Evolutionary conservation across 64 coral and sea anemone species (phyloP), one percentile per base, ranked within the genome.

Genomic region (Montipora foliosa): DNA sequence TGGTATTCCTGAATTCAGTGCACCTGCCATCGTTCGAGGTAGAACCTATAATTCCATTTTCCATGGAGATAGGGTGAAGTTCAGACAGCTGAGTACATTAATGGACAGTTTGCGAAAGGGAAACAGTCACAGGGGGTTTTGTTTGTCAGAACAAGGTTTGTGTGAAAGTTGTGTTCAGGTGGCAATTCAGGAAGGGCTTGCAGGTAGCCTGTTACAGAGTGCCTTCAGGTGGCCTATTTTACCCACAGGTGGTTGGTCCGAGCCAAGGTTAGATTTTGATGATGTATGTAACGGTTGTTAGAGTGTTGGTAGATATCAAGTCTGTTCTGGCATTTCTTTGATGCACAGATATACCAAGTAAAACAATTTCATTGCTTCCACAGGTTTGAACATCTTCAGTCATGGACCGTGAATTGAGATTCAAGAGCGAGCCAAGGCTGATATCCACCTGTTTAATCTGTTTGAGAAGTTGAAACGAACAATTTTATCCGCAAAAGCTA

Each of bases 21-120:
- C 52, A 5, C 6, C 52, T 55, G 52, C 52, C 10, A 55, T 10
- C 5, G 3, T 55, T 10, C 5, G 10, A 55, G 52, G 52, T 55
- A 5, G 52, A 10, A 55, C 66, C 4, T 49, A n/a, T 13, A 73
- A 87, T 70, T 69, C 84, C 1, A 48, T 87, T 22, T 87, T 74
- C 9, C 67, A 70, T 53, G 84, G 67, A 22, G 15, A 71, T 37
- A 11, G 2, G 51, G 45, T 87, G 0, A 25, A 13, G 4, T 87
- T 87, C 44, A 87, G 37, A 44, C 85, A 88, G 79, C 79, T 21
- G 51, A 46, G 6, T 82, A 82, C 61, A 10, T 82, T 61, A 12
- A 82, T 12, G 59, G 79, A 21, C 50, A 61, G 55, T 60, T 20
- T 60, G 8, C 79, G 4, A 1, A 22, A 82, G 21, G 29, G 29